phyloP scores from a whole-genome alignment of 2,888 invertebrate species.

The Timema podura region DNA sequence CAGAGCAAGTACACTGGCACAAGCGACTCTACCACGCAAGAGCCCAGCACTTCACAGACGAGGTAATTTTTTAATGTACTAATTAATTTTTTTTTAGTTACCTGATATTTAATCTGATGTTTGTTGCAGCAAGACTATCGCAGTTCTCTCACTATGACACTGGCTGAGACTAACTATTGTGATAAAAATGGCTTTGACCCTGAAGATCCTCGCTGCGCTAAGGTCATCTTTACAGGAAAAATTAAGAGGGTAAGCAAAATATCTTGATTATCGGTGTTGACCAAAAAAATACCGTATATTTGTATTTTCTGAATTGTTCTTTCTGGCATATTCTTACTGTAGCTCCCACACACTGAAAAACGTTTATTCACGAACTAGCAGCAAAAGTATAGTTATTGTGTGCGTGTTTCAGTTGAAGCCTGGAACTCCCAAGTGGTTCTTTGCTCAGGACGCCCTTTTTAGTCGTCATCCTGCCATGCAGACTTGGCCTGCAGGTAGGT shows the following conservation, averaged over 20 bases:
- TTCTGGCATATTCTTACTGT: not conserved
- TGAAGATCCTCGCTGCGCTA: conserved; percentile 73
- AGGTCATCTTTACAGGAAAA: conserved; percentile 64
- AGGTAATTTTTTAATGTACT: no score
- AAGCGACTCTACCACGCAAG: no score
- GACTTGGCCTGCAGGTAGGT: conserved; percentile 59
- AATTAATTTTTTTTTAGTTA: no score
- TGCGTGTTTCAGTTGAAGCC: conserved; percentile 50
- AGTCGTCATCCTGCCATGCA: conserved; percentile 67
- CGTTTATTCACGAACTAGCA: not conserved
- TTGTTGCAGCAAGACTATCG: conserved; percentile 48
- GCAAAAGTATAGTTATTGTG: no score
- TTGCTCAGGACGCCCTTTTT: conserved; percentile 61
- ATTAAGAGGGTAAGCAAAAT: conserved; percentile 54
- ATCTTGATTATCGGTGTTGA: no score
- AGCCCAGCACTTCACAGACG: no score
- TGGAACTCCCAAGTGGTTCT: conserved; percentile 52
- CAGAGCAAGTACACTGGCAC: no score
- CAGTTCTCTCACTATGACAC: conserved; percentile 62
- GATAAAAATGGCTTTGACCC: conserved; percentile 27
- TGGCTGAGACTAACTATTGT: conserved; percentile 61
- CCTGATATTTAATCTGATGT: conserved; percentile 1
- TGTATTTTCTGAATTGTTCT: not conserved
- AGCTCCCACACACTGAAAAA: not conserved
- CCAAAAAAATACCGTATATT: not conserved